Conservation (phyloP, 2,888 invertebrate genomes). For the Nemapogon koenigi region DNA sequence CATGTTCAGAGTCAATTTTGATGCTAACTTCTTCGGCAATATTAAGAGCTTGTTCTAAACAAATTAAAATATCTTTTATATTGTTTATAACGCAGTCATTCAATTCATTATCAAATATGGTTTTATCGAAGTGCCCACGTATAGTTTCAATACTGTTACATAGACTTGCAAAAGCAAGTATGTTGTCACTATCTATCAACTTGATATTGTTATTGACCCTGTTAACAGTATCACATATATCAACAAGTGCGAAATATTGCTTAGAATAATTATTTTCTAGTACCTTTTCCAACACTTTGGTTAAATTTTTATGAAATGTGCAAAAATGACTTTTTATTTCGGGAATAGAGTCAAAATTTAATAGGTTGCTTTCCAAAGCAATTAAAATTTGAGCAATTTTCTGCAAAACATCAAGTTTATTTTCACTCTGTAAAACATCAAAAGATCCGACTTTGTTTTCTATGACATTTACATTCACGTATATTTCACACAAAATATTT, state of each 20-base stretch:
- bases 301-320: constrained; percentile 55
- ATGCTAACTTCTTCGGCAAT: constrained; percentile 34
- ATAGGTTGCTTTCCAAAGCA: constrained; percentile 42
- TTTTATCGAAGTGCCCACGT: constrained; percentile 31
- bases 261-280: constrained; percentile 53
- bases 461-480: constrained; percentile 30
- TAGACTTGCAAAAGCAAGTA: constrained; percentile 35
- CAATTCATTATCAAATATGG: constrained; percentile 37
- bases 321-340: constrained; percentile 34
- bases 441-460: constrained; percentile 39
- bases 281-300: constrained; percentile 62
- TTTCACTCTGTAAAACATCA: constrained; percentile 47
- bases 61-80: constrained; percentile 31
- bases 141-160: constrained; percentile 41
- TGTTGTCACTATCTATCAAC: constrained; percentile 30
- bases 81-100: constrained; percentile 35
- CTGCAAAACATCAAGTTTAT: constrained; percentile 46
- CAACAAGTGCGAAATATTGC: constrained; percentile 42
- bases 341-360: constrained; percentile 30
- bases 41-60: constrained; percentile 38
- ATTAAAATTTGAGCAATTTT: constrained; percentile 55
- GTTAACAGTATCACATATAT: constrained; percentile 44
- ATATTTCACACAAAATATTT: constrained; percentile 38
- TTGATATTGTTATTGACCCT: constrained; percentile 39
- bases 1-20: constrained; percentile 34